Conservation (phyloP, 2,797 vertebrate genomes). For the Gambelia wislizenii region DNA sequence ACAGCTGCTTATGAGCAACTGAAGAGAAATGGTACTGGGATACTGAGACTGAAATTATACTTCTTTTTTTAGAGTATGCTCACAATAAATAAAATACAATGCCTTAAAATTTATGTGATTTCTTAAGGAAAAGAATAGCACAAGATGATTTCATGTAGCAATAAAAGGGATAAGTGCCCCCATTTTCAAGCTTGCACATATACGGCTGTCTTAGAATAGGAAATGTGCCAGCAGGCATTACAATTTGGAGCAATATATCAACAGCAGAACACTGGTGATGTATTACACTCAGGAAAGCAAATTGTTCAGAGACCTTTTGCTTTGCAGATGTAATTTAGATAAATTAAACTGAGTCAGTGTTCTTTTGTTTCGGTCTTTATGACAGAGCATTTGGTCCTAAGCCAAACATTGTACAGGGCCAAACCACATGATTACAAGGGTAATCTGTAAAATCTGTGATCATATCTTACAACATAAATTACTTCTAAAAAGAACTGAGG, state of each 20-base stretch:
- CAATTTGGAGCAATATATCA: conserved; percentile 33
- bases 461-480: neutral
- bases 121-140: conserved; percentile 6
- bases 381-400: neutral
- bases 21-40: neutral
- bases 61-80: neutral
- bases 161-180: conserved; percentile 19
- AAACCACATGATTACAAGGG: neutral
- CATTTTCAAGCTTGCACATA: conserved; percentile 13
- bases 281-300: conserved; percentile 22
- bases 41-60: neutral
- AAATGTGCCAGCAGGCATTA: conserved; percentile 37
- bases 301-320: conserved; percentile 28
- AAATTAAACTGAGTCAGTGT: conserved; percentile 35
- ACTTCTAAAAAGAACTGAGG: neutral
- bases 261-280: conserved; percentile 19
- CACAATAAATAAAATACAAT: conserved; percentile 18
- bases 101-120: conserved; percentile 1
- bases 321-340: conserved; percentile 46
- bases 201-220: conserved; percentile 16
- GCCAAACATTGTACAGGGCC: neutral
- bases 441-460: neutral
- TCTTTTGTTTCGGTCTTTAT: conserved; percentile 17
- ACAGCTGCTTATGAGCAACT: neutral
- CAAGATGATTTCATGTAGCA: conserved; percentile 10